These are phyloP conservation scores for Leucopsar rothschildi DNA, from an alignment of 2,113 vertebrate species.

Conservation along the genomic window DNA sequence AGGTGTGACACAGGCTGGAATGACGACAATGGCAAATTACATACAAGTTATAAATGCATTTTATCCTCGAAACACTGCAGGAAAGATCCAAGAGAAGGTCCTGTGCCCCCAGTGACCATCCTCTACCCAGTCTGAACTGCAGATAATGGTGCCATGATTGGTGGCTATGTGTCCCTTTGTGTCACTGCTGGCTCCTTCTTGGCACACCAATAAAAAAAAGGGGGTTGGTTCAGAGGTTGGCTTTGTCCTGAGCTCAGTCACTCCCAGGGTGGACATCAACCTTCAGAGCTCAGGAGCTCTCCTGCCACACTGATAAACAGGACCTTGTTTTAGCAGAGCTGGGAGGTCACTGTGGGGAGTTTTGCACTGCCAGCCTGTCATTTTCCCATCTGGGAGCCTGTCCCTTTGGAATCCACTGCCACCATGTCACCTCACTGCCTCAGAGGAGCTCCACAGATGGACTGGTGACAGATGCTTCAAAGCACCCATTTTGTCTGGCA, in stretches of 20 bases:
- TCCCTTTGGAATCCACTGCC: neutral
- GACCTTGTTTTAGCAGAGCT: neutral
- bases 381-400: neutral
- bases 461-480: neutral
- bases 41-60: neutral
- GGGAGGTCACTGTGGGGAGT: neutral
- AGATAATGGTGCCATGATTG: neutral
- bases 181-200: neutral
- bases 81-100: neutral
- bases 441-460: neutral
- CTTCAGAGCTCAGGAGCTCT: neutral
- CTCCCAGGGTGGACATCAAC: too few relatives aligned
- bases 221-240: neutral
- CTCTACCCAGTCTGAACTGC: neutral
- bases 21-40: neutral
- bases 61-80: neutral
- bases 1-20: neutral
- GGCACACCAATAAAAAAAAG: neutral
- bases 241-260: neutral
- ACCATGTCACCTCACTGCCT: neutral
- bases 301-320: accelerated
- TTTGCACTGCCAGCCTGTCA: neutral
- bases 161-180: neutral
- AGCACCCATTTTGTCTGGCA: neutral
- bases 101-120: neutral